Conservation (phyloP, 2,888 invertebrate genomes). For the Latrodectus hesperus region DNA sequence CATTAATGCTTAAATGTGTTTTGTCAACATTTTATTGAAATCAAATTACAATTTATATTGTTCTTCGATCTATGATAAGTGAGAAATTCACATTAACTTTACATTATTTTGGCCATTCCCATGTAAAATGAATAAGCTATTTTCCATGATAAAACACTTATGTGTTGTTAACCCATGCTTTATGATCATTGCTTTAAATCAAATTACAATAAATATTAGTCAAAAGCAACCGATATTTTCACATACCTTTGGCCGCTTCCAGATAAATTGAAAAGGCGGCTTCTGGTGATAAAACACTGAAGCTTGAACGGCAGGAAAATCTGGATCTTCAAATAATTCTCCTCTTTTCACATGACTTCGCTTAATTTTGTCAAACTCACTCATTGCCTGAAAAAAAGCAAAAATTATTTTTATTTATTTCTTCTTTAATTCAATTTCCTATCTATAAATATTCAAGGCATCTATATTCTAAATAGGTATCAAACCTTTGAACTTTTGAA, state of each 20-base stretch:
- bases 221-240: background rate
- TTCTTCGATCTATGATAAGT: no score
- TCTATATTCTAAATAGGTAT: no score
- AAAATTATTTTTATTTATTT: background rate
- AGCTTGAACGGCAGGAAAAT: constrained; percentile 90
- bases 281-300: constrained; percentile 95
- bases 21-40: no score
- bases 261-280: constrained; percentile 92
- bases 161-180: background rate
- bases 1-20: no score
- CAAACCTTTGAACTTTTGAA: no score
- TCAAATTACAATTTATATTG: no score
- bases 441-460: no score
- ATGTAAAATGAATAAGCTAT: no score
- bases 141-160: background rate
- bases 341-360: constrained; percentile 85
- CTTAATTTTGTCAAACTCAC: constrained; percentile 89
- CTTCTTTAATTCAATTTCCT: no score
- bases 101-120: no score
- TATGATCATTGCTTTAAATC: background rate
- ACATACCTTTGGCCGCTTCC: constrained; percentile 88
- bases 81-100: no score
- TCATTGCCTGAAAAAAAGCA: constrained; percentile 74
- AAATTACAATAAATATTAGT: no score
- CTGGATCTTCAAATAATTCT: constrained; percentile 91